These are phyloP conservation scores for Eulemur macaco DNA, from an alignment of 2,113 vertebrate genomes.

Conservation along the genomic window DNA sequence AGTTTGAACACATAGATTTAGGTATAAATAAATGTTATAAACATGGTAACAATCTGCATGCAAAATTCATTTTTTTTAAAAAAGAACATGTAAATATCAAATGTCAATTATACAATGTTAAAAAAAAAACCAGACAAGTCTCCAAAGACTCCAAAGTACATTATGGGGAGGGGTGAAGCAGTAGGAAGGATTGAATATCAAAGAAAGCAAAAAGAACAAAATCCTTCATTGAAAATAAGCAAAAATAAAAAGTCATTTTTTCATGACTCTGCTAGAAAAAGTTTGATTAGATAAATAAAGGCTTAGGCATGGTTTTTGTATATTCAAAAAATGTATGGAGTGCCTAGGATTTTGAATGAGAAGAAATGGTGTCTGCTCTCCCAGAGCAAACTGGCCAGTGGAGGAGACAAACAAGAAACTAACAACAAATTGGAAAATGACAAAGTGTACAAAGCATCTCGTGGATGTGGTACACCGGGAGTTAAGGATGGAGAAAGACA, in stretches of 20 bases:
- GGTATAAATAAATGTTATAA: neutral
- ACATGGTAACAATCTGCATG: neutral
- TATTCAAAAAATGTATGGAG: neutral
- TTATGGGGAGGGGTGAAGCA: too few relatives aligned
- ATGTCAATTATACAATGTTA: neutral
- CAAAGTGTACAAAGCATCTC: neutral
- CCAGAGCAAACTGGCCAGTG: neutral
- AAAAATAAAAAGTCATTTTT: neutral
- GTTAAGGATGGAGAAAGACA: neutral
- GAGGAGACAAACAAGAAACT: neutral
- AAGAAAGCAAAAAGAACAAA: neutral
- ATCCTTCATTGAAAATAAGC: neutral
- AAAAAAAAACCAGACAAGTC: neutral
- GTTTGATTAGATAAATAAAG: neutral
- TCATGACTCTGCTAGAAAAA: neutral
- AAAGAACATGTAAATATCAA: neutral
- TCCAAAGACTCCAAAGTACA: neutral
- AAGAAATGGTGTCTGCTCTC: neutral
- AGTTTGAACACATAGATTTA: neutral
- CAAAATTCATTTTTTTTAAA: neutral
- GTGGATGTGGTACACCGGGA: neutral
- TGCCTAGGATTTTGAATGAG: neutral
- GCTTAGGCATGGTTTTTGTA: neutral
- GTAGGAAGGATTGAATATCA: neutral
- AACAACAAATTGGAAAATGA: neutral